Base-by-base conservation (phyloP, 2,888 invertebrate species). In the Melanophora roralis region DNA sequence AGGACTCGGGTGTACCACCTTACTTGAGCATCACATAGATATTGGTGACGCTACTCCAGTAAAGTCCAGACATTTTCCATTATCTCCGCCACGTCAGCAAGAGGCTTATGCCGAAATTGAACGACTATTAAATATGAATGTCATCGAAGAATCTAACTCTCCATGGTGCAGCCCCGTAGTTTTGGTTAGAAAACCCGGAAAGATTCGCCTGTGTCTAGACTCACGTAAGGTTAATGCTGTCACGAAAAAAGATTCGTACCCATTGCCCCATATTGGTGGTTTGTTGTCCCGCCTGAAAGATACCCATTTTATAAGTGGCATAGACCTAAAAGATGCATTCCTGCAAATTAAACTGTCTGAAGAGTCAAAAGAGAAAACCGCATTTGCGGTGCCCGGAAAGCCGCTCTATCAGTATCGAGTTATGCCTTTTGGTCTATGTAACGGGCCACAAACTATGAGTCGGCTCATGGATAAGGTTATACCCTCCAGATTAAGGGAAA, bases 331-430 rank as follows among this genome's bases (percentile, higher is more conserved):
- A 45, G 60, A 74, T 60, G 74, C 74, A 1, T 80, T 73, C 19
- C 68, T 60, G 14, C 81, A 81, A 40, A 81, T 81, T 9, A 32
- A 9, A 1, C 36, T 81, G 6, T 19, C 57, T 4, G 57, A 71
- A 14, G 11, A 23, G 1, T 78, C 81, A 11, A 71, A 71, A 38
- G 68, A 72, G 16, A 78, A 78, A 11, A 87, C 86, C 1, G 86
- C 85, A 0, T 83, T 82, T 19, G 74, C 84, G 4, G 84, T 86
- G 1, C 86, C 79, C 2, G 82, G 81, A 27, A 27, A 27, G 14
- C 47, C 47, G 19, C 11, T 47, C 5, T 27, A 27, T 6, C 78
- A 82, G 19, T 81, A 75, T 23, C 62, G 21, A 9, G 62, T 78
- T 27, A 82, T 82, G 73, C 76, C 82, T 0, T 82, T 82, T 67